Percentiles rank a stretch among this genome's conserved stretches.
Evolutionary conservation across 2,888 invertebrate species (phyloP).

Genomic region (Nowickia ferox): DNA sequence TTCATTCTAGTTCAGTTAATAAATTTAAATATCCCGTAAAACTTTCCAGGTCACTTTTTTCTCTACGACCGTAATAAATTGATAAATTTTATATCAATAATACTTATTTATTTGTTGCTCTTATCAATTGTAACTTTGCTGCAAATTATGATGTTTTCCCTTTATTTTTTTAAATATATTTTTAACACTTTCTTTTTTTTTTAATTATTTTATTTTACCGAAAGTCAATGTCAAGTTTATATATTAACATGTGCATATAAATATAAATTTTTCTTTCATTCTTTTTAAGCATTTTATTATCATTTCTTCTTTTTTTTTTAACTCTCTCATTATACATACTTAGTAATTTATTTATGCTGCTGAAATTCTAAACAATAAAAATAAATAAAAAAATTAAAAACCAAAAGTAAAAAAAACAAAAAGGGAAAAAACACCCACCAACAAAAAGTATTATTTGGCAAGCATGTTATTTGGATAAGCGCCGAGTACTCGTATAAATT

Average conservation of each 20-base stretch:
- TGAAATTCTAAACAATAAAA: slow-evolving; percentile 57
- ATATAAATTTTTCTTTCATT: slow-evolving; percentile 8
- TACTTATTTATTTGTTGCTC: too few relatives aligned
- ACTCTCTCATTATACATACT: background rate
- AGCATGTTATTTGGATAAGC: slow-evolving; percentile 64
- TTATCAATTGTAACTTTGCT: background rate
- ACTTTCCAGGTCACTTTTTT: too few relatives aligned
- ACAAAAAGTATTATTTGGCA: slow-evolving; percentile 61
- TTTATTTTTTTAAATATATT: background rate
- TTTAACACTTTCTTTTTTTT: background rate
- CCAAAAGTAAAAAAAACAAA: slow-evolving; percentile 10
- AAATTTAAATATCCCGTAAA: too few relatives aligned
- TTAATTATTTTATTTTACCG: background rate
- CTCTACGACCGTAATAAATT: too few relatives aligned
- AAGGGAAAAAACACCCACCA: slow-evolving; percentile 13
- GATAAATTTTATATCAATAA: too few relatives aligned
- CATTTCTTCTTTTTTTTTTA: background rate
- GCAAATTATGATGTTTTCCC: background rate
- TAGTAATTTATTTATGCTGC: slow-evolving; percentile 30
- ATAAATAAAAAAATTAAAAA: slow-evolving; percentile 13
- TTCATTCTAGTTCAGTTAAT: too few relatives aligned
- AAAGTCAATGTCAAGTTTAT: slow-evolving; percentile 70
- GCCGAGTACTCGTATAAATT: slow-evolving; percentile 49
- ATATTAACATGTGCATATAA: slow-evolving; percentile 22
- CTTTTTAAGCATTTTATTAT: slow-evolving; percentile 19